phyloP scores from a whole-genome alignment of 1,140 invertebrate species.

The Philotrypesis tridentata region DNA sequence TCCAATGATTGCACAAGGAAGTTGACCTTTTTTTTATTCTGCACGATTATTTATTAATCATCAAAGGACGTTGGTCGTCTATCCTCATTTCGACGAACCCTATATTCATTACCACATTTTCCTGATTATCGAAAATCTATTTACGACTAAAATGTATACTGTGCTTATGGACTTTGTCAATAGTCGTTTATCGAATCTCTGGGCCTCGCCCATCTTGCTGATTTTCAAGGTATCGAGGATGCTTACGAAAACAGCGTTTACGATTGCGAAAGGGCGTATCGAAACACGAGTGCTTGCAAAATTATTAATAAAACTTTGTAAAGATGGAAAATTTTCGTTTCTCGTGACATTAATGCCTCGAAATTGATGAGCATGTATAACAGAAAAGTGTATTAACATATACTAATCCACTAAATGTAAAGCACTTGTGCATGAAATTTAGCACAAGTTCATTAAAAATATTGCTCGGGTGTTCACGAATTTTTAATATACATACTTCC shows the following conservation, averaged over 20 bases:
- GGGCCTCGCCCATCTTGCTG: not conserved
- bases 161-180: not conserved
- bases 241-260: not conserved
- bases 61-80: not conserved
- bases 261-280: not conserved
- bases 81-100: not conserved
- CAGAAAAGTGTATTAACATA: too few species aligned
- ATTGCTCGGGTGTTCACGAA: too few species aligned
- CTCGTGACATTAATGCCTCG: too few species aligned
- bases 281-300: not conserved
- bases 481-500: too few species aligned
- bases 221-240: not conserved
- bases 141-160: not conserved
- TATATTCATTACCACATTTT: not conserved
- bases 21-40: not conserved
- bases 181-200: not conserved
- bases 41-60: not conserved
- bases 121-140: not conserved
- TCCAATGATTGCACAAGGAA: not conserved
- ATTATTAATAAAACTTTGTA: not conserved
- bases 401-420: too few species aligned
- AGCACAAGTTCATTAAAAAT: too few species aligned
- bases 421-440: too few species aligned
- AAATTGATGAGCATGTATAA: too few species aligned
- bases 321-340: too few species aligned